These are phyloP conservation scores for Rhynchonycteris naso DNA, from an alignment of 2,797 vertebrate species.

Conservation along the genomic window DNA sequence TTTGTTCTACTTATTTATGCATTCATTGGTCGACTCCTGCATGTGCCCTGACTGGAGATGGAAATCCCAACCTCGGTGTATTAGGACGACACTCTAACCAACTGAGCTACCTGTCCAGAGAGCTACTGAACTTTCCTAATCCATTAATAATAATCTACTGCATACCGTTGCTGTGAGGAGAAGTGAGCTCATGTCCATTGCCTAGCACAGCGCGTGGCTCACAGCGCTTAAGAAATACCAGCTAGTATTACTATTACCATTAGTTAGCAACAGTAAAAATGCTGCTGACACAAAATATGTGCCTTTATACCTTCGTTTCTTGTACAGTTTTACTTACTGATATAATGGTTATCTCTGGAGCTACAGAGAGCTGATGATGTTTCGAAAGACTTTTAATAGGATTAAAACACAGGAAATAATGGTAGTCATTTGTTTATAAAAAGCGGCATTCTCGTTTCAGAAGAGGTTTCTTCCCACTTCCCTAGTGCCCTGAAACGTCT, in stretches of 20 bases:
- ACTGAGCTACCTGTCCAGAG: too few relatives aligned
- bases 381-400: slow-evolving; percentile 11
- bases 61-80: too few relatives aligned
- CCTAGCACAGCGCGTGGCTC: background rate
- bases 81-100: too few relatives aligned
- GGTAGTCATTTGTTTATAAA: slow-evolving; percentile 63
- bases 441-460: slow-evolving; percentile 35
- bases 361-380: slow-evolving; percentile 12
- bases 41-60: too few relatives aligned
- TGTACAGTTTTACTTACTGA: background rate
- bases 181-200: background rate
- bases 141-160: background rate
- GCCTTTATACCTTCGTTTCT: background rate
- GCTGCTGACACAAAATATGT: background rate
- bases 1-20: too few relatives aligned
- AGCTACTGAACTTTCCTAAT: background rate
- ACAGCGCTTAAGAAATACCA: background rate
- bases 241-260: background rate
- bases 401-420: slow-evolving; percentile 61
- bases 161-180: background rate
- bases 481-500: background rate
- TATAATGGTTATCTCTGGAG: slow-evolving; percentile 30
- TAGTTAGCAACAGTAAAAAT: background rate
- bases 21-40: too few relatives aligned
- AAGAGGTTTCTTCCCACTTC: slow-evolving; percentile 63